Evolutionary conservation across 2,888 invertebrate species (phyloP), one percentile per base, ranked within the genome.

Genomic region (Conops quadrifasciatus): DNA sequence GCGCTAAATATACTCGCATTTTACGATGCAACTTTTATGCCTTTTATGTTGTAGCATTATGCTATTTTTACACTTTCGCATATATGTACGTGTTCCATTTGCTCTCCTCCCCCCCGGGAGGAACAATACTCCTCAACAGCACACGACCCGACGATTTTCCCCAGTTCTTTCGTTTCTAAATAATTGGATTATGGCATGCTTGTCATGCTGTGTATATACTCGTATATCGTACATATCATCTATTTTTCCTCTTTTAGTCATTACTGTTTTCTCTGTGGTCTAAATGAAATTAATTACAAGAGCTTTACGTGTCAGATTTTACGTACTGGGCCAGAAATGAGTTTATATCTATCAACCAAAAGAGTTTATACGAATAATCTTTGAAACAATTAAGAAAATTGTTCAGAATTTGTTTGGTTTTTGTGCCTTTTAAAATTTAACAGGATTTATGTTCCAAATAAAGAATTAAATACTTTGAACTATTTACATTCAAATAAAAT

Each of bases 161-260:
- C n/a, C 11, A 58, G 71, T 58, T 71, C 36, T 56, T 71, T 59
- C 30, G 58, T 71, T 71, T 71, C 64, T 36, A 58, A 66, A 71
- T 67, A 71, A 71, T 71, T 71, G 63, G 71, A 71, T 71, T 63
- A 71, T 49, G 24, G 43, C 15, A 16, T 24, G 16, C 26, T 53
- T 43, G 59, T 26, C 53, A 45, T 60, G 15, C 45, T 26, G 1
- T 58, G 19, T 60, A 43, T 13, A 45, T 53, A 9, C 4, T 36
- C 36, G 49, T 53, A n/a, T 30, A 30, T n/a, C 2, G 3, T 30
- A 16, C 21, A 21, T 11, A 30, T 21, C 13, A 2, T 9, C 30
- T 2, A n/a, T 62, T 13, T 16, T 19, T 36, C 36, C n/a, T 36
- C 21, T 28, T 36, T 3, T 30, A n/a, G n/a, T n/a, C n/a, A n/a